phyloP scores from a whole-genome alignment of 2,797 vertebrate species.

The Acestrorhynchus altus region DNA sequence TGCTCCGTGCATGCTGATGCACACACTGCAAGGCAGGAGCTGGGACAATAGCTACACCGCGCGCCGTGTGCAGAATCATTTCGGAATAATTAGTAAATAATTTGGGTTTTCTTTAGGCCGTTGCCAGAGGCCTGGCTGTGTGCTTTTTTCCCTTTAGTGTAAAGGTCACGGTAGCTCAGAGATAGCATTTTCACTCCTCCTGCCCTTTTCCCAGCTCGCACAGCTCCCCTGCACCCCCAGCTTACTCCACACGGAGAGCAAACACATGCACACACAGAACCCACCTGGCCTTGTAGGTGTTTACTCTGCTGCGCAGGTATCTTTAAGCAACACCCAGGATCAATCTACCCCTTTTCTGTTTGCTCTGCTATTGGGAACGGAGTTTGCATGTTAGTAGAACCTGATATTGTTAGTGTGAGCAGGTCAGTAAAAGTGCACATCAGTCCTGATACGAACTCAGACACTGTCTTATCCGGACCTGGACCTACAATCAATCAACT shows the following conservation, averaged over 20 bases:
- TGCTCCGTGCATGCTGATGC: conserved; percentile 24
- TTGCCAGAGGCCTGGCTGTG: conserved; percentile 35
- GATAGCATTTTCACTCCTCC: conserved; percentile 52
- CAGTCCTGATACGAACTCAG: too few species aligned
- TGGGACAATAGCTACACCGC: conserved; percentile 25
- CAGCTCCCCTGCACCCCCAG: not conserved
- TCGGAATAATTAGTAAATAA: conserved; percentile 55
- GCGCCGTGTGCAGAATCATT: conserved; percentile 12
- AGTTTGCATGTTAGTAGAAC: not conserved
- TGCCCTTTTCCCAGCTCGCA: conserved; percentile 50
- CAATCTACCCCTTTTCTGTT: conserved; percentile 29
- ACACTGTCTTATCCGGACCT: too few species aligned
- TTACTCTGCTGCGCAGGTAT: conserved; percentile 32
- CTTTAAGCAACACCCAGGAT: conserved; percentile 20
- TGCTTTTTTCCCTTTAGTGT: conserved; percentile 40
- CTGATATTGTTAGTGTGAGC: conserved; percentile 38
- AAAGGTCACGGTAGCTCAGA: conserved; percentile 59
- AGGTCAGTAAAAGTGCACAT: too few species aligned
- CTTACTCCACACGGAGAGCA: conserved; percentile 31
- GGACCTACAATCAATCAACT: too few species aligned
- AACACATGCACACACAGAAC: conserved; percentile 11
- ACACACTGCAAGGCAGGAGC: conserved; percentile 20
- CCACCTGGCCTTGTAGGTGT: conserved; percentile 36
- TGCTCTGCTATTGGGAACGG: not conserved
- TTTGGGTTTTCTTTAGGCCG: conserved; percentile 38